Conservation (phyloP, 2,888 invertebrate genomes). For the Oscheius sp. region DNA sequence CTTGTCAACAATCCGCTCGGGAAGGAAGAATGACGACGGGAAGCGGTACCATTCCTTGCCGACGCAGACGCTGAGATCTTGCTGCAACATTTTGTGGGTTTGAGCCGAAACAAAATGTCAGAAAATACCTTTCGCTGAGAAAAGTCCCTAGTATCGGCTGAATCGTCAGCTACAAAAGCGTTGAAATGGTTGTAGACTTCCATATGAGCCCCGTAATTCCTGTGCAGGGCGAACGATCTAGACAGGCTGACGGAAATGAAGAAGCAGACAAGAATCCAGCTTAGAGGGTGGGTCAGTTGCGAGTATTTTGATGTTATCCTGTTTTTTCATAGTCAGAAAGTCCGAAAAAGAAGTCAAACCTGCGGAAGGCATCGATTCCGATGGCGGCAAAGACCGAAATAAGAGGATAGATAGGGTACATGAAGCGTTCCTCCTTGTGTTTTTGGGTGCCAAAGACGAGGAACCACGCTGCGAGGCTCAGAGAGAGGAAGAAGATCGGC, state of each 20-base stretch:
- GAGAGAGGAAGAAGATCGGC: slow-evolving; percentile 57
- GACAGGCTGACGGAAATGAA: slow-evolving; percentile 61
- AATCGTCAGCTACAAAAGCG: slow-evolving; percentile 33
- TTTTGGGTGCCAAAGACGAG: slow-evolving; percentile 88
- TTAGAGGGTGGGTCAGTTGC: background rate
- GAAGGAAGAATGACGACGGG: slow-evolving; percentile 93
- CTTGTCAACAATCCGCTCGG: slow-evolving; percentile 73
- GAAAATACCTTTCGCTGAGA: slow-evolving; percentile 36
- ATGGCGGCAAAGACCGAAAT: slow-evolving; percentile 76
- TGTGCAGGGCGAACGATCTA: slow-evolving; percentile 56
- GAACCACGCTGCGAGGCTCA: slow-evolving; percentile 88
- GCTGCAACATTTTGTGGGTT: slow-evolving; percentile 40
- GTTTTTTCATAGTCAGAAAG: background rate
- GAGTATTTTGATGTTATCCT: background rate
- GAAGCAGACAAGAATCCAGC: slow-evolving; percentile 32
- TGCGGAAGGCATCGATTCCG: slow-evolving; percentile 77
- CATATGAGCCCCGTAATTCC: slow-evolving; percentile 88
- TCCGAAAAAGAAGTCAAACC: slow-evolving; percentile 26
- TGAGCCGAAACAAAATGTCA: background rate
- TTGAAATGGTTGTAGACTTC: slow-evolving; percentile 75
- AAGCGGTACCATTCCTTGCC: slow-evolving; percentile 99
- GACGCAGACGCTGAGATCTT: slow-evolving; percentile 82
- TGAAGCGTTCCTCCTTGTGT: slow-evolving; percentile 88
- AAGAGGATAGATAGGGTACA: slow-evolving; percentile 94
- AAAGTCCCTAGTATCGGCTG: slow-evolving; percentile 38